Evolutionary conservation across 2,888 invertebrate genomes (phyloP), one percentile per base, ranked within the genome.

Genomic region (Augiades crinisus): DNA sequence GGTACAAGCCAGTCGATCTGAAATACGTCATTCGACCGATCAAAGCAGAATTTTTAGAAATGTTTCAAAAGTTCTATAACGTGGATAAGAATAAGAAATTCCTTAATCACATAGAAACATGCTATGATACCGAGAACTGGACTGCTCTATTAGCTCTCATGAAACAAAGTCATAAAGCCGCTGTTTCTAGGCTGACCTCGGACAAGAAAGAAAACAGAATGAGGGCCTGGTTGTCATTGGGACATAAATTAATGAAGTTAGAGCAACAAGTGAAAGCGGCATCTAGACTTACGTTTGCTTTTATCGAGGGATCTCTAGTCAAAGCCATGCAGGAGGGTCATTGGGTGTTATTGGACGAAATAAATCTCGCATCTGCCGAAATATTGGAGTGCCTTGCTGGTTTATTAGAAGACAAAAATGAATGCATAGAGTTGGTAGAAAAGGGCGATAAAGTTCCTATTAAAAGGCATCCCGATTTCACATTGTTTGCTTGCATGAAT

Each of bases 401-500:
- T 3, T 90, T 99, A 34, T 79, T 99, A 44, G 99, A 99, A 78
- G 94, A 94, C 44, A 92, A 93, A 4, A 90, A 92, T 54, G 96
- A 96, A 17, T 95, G 95, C 0, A 87, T 99, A 30, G 94, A 96
- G 47, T 86, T 99, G 37, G 79, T 98, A 50, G 99, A 99, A 79
- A 93, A 96, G 63, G 98, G 98, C n/a, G 98, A 98, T 72, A 93
- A 94, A 62, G 92, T 94, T 54, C 95, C 96, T 0, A 92, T 99
- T 1, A 91, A 92, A 64, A 90, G 97, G 34, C 96, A 99, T 83
- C 91, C 93, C 0, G 92, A 96, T 66, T 99, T 99, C 71, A 95
- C 97, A 0, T 91, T 99, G 37, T 99, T 99, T 80, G 99, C 99
- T 2, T 99, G 99, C 67, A 99, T 99, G 99, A 99, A 99, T 84